Conservation (phyloP, 1,140 invertebrate species). For the Schlechtendalia chinensis region DNA sequence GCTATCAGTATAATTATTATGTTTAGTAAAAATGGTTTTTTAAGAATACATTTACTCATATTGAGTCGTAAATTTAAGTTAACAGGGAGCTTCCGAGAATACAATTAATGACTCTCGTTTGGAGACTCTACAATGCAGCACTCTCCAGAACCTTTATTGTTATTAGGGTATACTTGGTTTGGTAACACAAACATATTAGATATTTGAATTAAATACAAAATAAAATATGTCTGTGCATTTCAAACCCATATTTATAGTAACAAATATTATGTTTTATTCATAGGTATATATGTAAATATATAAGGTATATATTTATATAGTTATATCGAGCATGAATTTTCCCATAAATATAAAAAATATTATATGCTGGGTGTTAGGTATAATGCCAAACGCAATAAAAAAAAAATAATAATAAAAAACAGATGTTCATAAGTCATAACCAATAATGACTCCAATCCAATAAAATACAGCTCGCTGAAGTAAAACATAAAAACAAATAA, state of each 20-base stretch:
- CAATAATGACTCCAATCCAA: slow-evolving; percentile 46
- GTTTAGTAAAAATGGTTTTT: too few relatives aligned
- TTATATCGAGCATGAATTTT: not conserved
- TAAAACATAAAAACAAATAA: slow-evolving; percentile 43
- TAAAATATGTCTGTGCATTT: not conserved
- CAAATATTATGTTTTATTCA: too few relatives aligned
- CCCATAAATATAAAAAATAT: not conserved
- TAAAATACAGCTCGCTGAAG: slow-evolving; percentile 41
- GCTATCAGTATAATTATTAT: too few relatives aligned
- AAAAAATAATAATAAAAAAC: not conserved
- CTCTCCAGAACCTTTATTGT: too few relatives aligned
- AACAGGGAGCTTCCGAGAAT: too few relatives aligned
- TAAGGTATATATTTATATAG: not conserved
- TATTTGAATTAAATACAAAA: not conserved
- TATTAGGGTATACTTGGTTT: not conserved
- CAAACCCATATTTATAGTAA: not conserved
- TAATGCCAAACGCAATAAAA: not conserved
- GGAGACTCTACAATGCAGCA: too few relatives aligned
- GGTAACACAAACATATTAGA: not conserved
- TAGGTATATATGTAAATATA: not conserved
- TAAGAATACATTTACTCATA: too few relatives aligned
- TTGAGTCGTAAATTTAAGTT: too few relatives aligned
- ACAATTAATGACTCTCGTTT: too few relatives aligned
- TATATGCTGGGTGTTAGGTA: not conserved
- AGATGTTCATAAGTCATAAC: slow-evolving; percentile 24